Evolutionary conservation across 92 coral and sea anemone species (phyloP), one percentile per base, ranked within the genome.

Genomic region (Anthopleura xanthogrammica): DNA sequence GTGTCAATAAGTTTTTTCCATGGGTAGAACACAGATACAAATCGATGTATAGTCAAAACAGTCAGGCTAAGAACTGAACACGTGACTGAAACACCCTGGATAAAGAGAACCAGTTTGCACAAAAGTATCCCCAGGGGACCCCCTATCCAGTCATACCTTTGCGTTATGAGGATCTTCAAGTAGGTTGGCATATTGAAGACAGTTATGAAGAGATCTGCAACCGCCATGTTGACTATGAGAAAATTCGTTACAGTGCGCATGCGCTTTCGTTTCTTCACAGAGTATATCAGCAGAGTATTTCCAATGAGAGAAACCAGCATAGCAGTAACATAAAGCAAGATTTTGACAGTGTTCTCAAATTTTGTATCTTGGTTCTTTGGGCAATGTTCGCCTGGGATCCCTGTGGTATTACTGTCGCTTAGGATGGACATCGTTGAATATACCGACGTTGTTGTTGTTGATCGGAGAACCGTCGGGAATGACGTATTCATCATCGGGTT

Each of bases 161-260:
- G 91, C 40, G 95, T 92, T 84, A 92, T 85, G 76, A 89, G 86
- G 65, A 90, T 92, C 24, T 86, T 75, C 57, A 92, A 79, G 70
- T 90, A 87, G 43, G 93, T 90, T 20, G 95, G 95, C 93, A 92
- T 89, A 78, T 92, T 92, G 56, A 90, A 92, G 41, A 92, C 88
- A 10, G 95, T 92, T 43, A 92, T 88, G 71, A 92, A 83, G 22
- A 92, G 83, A 80, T 92, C 95, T 10, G 92, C 91, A 72, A 83
- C 90, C 20, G 95, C 95, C 93, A 92, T 89, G 86, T 92, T 92
- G 84, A 90, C 60, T 42, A 92, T 92, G 13, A 92, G 91, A 75
- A 84, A 88, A 87, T 92, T 89, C 17, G 95, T 92, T 16, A 89
- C 92, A 11, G 87, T 92, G 40, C 87, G 86, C 89, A 92, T 86